These are phyloP conservation scores for Silurus asotus DNA, from an alignment of 2,113 vertebrate genomes.

Conservation along the genomic window DNA sequence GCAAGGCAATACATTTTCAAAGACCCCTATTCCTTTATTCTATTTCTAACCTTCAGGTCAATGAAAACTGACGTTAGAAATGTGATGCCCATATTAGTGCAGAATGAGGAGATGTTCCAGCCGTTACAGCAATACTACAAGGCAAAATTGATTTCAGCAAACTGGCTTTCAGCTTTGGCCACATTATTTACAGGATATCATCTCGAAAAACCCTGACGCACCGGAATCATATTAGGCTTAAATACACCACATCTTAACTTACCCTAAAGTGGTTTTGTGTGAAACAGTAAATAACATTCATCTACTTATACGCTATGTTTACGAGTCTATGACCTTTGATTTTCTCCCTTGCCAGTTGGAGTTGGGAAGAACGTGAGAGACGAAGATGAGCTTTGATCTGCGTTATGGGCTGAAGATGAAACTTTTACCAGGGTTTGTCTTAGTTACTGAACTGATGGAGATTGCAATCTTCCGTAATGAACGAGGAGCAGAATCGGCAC, in stretches of 20 bases:
- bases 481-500: constrained; percentile 38
- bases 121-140: constrained; percentile 13
- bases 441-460: constrained; percentile 51
- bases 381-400: constrained; percentile 47
- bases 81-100: constrained; percentile 26
- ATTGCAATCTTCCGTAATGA: constrained; percentile 50
- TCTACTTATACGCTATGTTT: constrained; percentile 36
- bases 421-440: constrained; percentile 46
- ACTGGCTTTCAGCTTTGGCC: neutral
- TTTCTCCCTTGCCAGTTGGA: constrained; percentile 32
- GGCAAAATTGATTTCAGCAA: constrained; percentile 32
- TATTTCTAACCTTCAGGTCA: constrained; percentile 45
- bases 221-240: constrained; percentile 17
- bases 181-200: constrained; percentile 14
- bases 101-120: constrained; percentile 25
- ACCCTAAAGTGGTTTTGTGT: constrained; percentile 13
- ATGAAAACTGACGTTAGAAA: constrained; percentile 44
- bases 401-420: constrained; percentile 41
- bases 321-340: constrained; percentile 32
- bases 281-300: constrained; percentile 4
- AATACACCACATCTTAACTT: constrained; percentile 14
- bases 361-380: constrained; percentile 20
- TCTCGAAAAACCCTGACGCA: neutral
- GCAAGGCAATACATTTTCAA: constrained; percentile 41
- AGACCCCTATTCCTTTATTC: constrained; percentile 42